These are phyloP conservation scores for Carassius gibelio DNA, from an alignment of 2,113 vertebrate genomes.

Conservation along the genomic window DNA sequence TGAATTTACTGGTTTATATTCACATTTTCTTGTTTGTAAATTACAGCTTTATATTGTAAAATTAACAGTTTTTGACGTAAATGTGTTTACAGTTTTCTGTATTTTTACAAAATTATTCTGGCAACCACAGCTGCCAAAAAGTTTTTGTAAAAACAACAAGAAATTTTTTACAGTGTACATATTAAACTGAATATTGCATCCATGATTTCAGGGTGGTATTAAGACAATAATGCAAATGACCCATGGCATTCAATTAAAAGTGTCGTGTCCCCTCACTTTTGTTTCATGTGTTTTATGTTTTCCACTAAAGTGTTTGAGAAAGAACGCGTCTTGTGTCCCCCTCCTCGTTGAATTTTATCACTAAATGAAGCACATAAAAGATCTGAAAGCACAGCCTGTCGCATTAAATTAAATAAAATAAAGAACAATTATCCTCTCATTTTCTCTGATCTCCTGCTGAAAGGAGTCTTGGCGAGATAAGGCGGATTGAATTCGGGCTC, in stretches of 20 bases:
- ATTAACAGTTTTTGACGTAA: no score
- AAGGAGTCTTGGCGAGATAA: slow-evolving; percentile 86
- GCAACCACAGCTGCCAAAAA: no score
- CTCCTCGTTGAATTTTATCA: slow-evolving; percentile 84
- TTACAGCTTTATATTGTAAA: no score
- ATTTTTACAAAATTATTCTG: no score
- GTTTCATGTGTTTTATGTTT: slow-evolving; percentile 67
- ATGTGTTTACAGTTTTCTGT: no score
- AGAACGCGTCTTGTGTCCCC: slow-evolving; percentile 67
- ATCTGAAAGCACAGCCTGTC: slow-evolving; percentile 84
- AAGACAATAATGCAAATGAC: slow-evolving; percentile 77
- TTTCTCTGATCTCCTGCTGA: slow-evolving; percentile 84
- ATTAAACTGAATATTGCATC: slow-evolving; percentile 62
- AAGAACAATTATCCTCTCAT: slow-evolving; percentile 86
- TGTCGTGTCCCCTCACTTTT: slow-evolving; percentile 61
- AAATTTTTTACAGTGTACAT: no score
- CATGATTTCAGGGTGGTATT: slow-evolving; percentile 71
- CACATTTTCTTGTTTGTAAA: no score
- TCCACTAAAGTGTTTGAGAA: slow-evolving; percentile 68
- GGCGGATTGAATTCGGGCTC: slow-evolving; percentile 80
- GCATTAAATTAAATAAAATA: slow-evolving; percentile 87
- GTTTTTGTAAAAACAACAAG: no score
- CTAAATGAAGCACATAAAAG: slow-evolving; percentile 93
- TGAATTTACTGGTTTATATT: no score
- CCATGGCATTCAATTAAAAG: slow-evolving; percentile 76